phyloP scores from a whole-genome alignment of 1,140 invertebrate species.

The Spodoptera litura region DNA sequence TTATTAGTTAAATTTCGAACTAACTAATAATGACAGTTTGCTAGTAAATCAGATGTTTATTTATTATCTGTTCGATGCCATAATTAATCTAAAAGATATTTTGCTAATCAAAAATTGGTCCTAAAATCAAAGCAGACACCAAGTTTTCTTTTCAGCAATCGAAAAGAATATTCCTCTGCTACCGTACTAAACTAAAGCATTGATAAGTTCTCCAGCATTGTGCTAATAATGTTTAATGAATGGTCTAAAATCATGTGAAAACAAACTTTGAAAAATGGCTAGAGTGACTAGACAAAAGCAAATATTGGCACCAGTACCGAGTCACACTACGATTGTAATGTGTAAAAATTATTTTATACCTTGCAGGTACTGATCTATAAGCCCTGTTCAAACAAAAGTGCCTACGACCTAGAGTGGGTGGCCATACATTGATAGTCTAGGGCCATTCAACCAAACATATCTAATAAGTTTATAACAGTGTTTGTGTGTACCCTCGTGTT shows the following conservation, averaged over 20 bases:
- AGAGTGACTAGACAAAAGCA: neutral
- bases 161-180: too few species aligned
- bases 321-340: neutral
- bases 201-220: too few species aligned
- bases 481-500: slow-evolving; percentile 20
- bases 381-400: neutral
- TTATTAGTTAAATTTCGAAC: too few species aligned
- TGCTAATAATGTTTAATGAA: neutral
- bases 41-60: too few species aligned
- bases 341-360: neutral
- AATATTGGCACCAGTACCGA: neutral
- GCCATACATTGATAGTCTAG: neutral
- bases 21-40: too few species aligned
- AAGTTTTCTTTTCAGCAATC: too few species aligned
- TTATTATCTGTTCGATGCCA: too few species aligned
- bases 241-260: neutral
- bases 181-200: too few species aligned
- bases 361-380: neutral
- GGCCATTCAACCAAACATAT: slow-evolving; percentile 33
- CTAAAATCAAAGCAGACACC: too few species aligned
- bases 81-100: too few species aligned
- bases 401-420: neutral
- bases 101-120: too few species aligned
- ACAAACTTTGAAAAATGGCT: neutral
- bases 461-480: slow-evolving; percentile 31